Percentiles rank a stretch among this genome's conserved stretches.
Evolutionary conservation across 2,113 vertebrate species (phyloP).

Genomic region (Danio rerio): DNA sequence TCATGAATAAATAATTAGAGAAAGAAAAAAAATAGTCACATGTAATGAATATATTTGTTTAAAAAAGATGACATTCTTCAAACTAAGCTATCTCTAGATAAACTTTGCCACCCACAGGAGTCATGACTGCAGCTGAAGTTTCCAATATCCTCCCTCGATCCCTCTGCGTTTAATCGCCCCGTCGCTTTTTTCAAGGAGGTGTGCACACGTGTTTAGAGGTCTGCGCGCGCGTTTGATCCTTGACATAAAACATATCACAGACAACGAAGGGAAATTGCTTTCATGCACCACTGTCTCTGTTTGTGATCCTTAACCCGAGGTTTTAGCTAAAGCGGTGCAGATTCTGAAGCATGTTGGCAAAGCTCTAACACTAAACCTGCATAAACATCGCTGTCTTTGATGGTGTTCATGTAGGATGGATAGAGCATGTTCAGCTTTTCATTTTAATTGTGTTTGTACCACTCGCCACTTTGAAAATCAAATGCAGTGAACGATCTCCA

Average conservation of each 20-base stretch:
- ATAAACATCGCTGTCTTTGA: not conserved
- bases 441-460: not conserved
- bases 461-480: not conserved
- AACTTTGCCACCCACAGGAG: slow-evolving; percentile 6
- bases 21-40: too few species aligned
- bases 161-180: not conserved
- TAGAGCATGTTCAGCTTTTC: not conserved
- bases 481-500: not conserved
- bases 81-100: not conserved
- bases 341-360: slow-evolving; percentile 5
- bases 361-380: slow-evolving; percentile 29
- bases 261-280: slow-evolving; percentile 31
- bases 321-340: slow-evolving; percentile 31
- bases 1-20: not conserved
- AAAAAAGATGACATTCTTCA: not conserved
- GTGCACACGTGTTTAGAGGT: slow-evolving; percentile 22
- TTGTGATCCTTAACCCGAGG: slow-evolving; percentile 38
- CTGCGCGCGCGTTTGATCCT: slow-evolving; percentile 40
- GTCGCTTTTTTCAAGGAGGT: slow-evolving; percentile 1
- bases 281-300: slow-evolving; percentile 41
- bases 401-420: not conserved
- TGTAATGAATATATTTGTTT: not conserved
- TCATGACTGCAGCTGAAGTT: slow-evolving; percentile 13
- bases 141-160: not conserved
- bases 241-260: slow-evolving; percentile 33